phyloP scores from a whole-genome alignment of 1,140 invertebrate species.

The Drosophila sp. region DNA sequence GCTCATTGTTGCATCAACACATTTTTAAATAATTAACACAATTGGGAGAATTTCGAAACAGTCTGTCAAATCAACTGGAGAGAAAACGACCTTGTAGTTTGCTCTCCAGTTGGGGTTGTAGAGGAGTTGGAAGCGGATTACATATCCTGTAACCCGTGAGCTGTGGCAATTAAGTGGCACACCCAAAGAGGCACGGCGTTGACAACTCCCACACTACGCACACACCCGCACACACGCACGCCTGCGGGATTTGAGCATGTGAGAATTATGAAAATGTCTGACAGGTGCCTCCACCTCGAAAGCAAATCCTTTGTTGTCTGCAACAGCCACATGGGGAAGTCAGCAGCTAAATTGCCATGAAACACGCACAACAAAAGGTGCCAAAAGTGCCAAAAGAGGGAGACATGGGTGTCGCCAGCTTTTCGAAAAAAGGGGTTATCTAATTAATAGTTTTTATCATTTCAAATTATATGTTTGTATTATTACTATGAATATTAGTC shows the following conservation, averaged over 20 bases:
- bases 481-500: too few relatives aligned
- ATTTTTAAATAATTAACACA: slow-evolving; percentile 14
- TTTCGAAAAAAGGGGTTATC: too few relatives aligned
- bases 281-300: slow-evolving; percentile 44
- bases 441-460: too few relatives aligned
- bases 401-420: slow-evolving; percentile 41
- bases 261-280: slow-evolving; percentile 80
- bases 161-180: slow-evolving; percentile 65
- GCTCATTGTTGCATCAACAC: slow-evolving; percentile 25
- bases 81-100: slow-evolving; percentile 8
- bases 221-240: slow-evolving; percentile 13
- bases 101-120: background rate
- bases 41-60: background rate
- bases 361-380: slow-evolving; percentile 63
- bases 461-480: too few relatives aligned
- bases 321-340: slow-evolving; percentile 14
- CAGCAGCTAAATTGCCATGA: slow-evolving; percentile 51
- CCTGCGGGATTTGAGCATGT: slow-evolving; percentile 62
- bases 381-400: background rate
- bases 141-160: slow-evolving; percentile 14
- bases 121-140: background rate
- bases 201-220: background rate
- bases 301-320: slow-evolving; percentile 76
- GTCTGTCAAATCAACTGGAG: background rate
- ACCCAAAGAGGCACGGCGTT: slow-evolving; percentile 19